Base-by-base conservation (phyloP, 2,888 invertebrate species). In the Ennomos fuscantarius region DNA sequence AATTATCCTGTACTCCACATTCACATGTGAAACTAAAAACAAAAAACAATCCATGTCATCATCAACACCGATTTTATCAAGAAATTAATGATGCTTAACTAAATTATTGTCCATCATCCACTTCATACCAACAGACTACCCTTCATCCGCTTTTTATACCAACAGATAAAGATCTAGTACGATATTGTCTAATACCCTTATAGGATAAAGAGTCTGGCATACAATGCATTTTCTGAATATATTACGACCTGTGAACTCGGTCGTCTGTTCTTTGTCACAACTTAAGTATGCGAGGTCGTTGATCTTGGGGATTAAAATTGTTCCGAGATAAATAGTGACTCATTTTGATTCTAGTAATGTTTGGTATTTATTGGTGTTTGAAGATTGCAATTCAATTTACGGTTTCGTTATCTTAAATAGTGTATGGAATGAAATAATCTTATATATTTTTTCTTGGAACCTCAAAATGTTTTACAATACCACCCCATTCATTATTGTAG, bases 211-310 rank as follows among this genome's bases (percentile, higher is more conserved):
- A 56, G 62, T 50, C 55, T 39, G 52, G 52, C 55, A 47, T 60
- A 88, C 87, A 89, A 88, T 86, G 85, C 82, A 86, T 89, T 86
- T 87, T 88, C 86, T 87, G 87, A 87, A 91, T 91, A 84, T 80
- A 87, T 89, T 87, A 86, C 81, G 86, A 87, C 81, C 84, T 84
- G 82, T 85, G 85, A 85, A 84, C 82, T 53, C 50, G 45, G 62
- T 65, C 63, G 63, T 63, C 60, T 64, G 54, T 66, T 64, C 55
- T 79, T 78, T 80, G 81, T 81, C 69, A 66, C 70, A 60, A 70
- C 63, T 51, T 55, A 51, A 52, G 65, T 70, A 69, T 74, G 64
- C 67, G 70, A 74, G 74, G 74, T 81, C 78, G 72, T 78, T 73
- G 65, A 63, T 59, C 59, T 56, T 12, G 50, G 41, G 66, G 66